Evolutionary conservation across 2,888 invertebrate species (phyloP).

Genomic region (Heliconius hortense): DNA sequence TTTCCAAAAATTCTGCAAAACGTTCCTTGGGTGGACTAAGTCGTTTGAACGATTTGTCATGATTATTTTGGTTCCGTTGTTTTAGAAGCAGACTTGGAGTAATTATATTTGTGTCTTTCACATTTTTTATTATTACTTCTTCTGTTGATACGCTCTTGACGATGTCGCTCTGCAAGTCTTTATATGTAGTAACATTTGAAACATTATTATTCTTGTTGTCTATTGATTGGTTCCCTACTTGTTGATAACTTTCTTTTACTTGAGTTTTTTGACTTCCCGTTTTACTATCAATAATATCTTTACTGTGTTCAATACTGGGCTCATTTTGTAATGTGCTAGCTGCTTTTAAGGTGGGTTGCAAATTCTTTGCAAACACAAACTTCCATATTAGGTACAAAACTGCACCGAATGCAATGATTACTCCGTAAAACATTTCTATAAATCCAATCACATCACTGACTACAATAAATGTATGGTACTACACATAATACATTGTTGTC

Average conservation of each 20-base stretch:
- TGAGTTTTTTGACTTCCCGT: not conserved
- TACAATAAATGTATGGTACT: constrained; percentile 55
- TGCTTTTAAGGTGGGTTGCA: constrained; percentile 26
- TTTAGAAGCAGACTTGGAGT: constrained; percentile 48
- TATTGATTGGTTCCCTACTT: not conserved
- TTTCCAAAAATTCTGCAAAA: too few relatives aligned
- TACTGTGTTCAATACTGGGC: not conserved
- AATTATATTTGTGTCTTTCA: constrained; percentile 28
- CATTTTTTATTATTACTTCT: not conserved
- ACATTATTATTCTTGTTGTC: not conserved
- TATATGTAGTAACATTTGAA: not conserved
- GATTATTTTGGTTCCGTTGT: constrained; percentile 49
- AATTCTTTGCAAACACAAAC: constrained; percentile 52
- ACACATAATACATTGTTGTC: constrained; percentile 51
- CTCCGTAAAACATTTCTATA: constrained; percentile 70
- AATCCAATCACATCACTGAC: constrained; percentile 66
- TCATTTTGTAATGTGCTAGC: constrained; percentile 30
- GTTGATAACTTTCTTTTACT: constrained; percentile 7
- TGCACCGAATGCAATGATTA: constrained; percentile 65
- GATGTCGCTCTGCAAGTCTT: constrained; percentile 8
- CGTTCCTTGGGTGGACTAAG: too few relatives aligned
- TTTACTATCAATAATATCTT: constrained; percentile 15
- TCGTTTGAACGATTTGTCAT: constrained; percentile 45
- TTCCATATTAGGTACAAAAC: constrained; percentile 68
- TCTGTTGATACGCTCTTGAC: not conserved